phyloP scores from a whole-genome alignment of 2,113 vertebrate genomes.

The Amphiprion ocellaris region DNA sequence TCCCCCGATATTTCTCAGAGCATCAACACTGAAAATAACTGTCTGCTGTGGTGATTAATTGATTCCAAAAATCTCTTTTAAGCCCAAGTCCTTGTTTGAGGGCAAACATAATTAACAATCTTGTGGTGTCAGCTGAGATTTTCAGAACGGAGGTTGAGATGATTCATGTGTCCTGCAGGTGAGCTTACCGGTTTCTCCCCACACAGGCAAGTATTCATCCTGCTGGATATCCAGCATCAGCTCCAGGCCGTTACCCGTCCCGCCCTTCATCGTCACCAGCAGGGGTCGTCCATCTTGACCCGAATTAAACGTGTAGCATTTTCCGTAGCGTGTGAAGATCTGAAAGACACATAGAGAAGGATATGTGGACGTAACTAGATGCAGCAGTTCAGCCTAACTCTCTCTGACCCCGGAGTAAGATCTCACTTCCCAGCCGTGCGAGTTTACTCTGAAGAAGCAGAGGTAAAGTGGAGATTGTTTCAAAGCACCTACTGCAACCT shows the following conservation, averaged over 20 bases:
- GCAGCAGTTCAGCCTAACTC: neutral
- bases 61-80: conserved; percentile 28
- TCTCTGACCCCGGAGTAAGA: neutral
- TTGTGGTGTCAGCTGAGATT: neutral
- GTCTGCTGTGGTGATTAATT: conserved; percentile 26
- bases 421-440: neutral
- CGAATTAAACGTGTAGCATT: conserved; percentile 98
- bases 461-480: conserved; percentile 13
- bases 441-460: neutral
- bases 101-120: conserved; percentile 20
- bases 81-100: neutral
- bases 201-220: conserved; percentile 97
- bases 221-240: conserved; percentile 99
- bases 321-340: conserved; percentile 98
- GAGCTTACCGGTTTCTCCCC: conserved; percentile 95
- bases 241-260: conserved; percentile 97
- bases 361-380: neutral
- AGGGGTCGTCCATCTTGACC: conserved; percentile 92
- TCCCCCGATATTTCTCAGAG: conserved; percentile 7
- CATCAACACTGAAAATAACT: conserved; percentile 3
- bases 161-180: neutral
- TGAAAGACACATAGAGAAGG: conserved; percentile 71
- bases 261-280: conserved; percentile 94
- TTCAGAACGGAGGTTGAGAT: conserved; percentile 6
- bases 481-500: conserved; percentile 8